These are phyloP conservation scores for Spatula versicolor DNA, from an alignment of 2,797 vertebrate species.

Conservation along the genomic window DNA sequence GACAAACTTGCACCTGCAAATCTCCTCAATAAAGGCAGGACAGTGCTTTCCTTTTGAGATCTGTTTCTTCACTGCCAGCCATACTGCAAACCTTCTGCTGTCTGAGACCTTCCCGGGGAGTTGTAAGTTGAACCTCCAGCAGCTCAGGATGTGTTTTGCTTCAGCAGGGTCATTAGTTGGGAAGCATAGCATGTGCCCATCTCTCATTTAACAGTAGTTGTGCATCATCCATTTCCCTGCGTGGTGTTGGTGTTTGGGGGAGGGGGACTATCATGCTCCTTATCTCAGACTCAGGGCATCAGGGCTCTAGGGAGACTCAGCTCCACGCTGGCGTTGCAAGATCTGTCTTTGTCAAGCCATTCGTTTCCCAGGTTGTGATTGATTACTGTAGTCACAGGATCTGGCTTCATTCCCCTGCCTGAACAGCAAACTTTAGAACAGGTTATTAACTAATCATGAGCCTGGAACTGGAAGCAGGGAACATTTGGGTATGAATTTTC, in stretches of 20 bases:
- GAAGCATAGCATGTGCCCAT: not conserved
- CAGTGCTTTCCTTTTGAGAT: not conserved
- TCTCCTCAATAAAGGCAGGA: not conserved
- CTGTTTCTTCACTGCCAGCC: not conserved
- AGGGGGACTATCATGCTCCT: not conserved
- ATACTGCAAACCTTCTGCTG: not conserved
- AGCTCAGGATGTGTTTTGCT: not conserved
- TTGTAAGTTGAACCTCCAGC: not conserved
- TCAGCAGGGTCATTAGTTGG: not conserved
- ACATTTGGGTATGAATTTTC: not conserved
- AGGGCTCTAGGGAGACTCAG: not conserved
- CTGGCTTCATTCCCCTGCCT: not conserved
- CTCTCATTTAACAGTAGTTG: not conserved
- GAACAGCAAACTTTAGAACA: not conserved
- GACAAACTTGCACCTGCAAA: not conserved
- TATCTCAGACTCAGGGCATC: not conserved
- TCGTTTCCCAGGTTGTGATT: not conserved
- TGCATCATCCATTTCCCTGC: not conserved
- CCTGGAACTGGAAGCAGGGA: not conserved
- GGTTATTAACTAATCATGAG: not conserved
- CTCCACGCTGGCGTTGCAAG: not conserved
- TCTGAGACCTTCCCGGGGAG: not conserved
- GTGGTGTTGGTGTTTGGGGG: not conserved
- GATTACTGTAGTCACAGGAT: not conserved
- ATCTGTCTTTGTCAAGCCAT: not conserved